Evolutionary conservation across 2,888 invertebrate genomes (phyloP).

Genomic region (Scaptomyza parva): DNA sequence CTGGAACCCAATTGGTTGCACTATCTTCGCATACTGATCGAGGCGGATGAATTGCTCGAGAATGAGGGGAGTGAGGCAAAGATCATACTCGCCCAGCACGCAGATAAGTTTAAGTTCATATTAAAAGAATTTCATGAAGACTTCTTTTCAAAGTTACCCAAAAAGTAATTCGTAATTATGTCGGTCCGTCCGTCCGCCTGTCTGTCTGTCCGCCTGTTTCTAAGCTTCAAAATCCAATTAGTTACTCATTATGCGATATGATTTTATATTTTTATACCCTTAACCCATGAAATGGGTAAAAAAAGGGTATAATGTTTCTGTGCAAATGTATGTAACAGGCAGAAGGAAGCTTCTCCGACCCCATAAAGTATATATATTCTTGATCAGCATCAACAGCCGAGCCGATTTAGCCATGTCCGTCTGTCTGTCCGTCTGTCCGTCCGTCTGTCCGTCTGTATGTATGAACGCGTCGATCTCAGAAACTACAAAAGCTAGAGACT

Average conservation of each 20-base stretch:
- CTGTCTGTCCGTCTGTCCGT: no score
- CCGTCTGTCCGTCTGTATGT: no score
- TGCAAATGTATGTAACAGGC: no score
- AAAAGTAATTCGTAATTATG: conserved; percentile 64
- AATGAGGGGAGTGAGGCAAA: conserved; percentile 91
- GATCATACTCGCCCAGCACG: conserved; percentile 89
- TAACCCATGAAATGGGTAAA: no score
- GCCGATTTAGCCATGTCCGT: no score
- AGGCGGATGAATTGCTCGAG: conserved; percentile 90
- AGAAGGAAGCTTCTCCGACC: no score
- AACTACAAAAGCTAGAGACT: no score
- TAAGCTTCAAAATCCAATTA: background rate
- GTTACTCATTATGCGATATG: conserved; percentile 1
- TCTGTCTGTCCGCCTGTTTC: background rate
- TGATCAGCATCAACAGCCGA: no score
- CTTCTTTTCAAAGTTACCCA: conserved; percentile 90
- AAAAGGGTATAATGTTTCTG: no score
- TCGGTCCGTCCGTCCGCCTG: background rate
- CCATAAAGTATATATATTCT: no score
- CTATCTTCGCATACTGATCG: conserved; percentile 89
- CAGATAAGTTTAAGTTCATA: conserved; percentile 90
- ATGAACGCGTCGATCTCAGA: no score
- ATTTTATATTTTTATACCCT: no score
- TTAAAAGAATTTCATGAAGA: conserved; percentile 89
- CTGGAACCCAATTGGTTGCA: conserved; percentile 87